Percentiles rank a stretch among this genome's conserved stretches.
These are phyloP conservation scores for Empidonax traillii DNA, from an alignment of 2,113 vertebrate genomes.

Conservation along the genomic window DNA sequence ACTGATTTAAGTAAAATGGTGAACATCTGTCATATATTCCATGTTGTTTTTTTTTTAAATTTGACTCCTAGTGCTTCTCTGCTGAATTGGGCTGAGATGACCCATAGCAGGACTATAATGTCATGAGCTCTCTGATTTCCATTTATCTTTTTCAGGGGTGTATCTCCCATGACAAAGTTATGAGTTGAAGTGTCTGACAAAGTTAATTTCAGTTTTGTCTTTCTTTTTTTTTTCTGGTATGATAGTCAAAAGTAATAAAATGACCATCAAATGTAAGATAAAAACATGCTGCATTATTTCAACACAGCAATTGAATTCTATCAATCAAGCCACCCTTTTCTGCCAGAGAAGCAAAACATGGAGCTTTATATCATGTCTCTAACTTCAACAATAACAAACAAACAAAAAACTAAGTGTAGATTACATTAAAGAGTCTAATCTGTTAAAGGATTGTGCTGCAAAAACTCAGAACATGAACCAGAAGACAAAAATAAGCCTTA, in stretches of 20 bases:
- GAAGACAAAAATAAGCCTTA: slow-evolving; percentile 14
- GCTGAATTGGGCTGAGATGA: background rate
- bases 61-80: background rate
- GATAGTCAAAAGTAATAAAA: slow-evolving; percentile 63
- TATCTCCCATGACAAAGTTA: background rate
- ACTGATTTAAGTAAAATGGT: background rate
- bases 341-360: slow-evolving; percentile 43
- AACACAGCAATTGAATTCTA: slow-evolving; percentile 56
- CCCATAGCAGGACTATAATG: background rate
- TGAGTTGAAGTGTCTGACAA: background rate
- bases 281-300: slow-evolving; percentile 58
- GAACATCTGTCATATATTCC: background rate
- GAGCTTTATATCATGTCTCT: background rate
- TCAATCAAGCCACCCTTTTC: slow-evolving; percentile 60
- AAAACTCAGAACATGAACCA: slow-evolving; percentile 32
- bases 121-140: background rate
- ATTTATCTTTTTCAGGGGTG: background rate
- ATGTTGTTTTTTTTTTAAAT: background rate
- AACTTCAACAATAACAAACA: background rate
- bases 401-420: slow-evolving; percentile 22
- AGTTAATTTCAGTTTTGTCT: slow-evolving; percentile 37
- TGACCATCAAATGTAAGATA: slow-evolving; percentile 37
- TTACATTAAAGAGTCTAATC: slow-evolving; percentile 53
- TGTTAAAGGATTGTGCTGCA: slow-evolving; percentile 42
- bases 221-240: background rate